phyloP scores from a whole-genome alignment of 1,140 invertebrate species.

The Drosophila simulans region DNA sequence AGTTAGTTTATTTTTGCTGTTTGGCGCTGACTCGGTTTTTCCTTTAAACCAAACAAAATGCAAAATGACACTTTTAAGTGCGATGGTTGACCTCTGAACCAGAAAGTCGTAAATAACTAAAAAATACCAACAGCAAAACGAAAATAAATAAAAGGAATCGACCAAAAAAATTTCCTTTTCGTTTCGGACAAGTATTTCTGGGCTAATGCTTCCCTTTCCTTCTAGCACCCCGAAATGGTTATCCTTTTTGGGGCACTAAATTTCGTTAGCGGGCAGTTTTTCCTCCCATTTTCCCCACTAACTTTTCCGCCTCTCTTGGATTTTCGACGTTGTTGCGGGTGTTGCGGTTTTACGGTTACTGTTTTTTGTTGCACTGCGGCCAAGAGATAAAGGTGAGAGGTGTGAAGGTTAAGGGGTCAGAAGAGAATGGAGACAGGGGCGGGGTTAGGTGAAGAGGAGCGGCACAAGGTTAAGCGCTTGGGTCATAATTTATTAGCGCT shows the following conservation, averaged over 20 bases:
- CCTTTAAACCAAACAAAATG: constrained; percentile 55
- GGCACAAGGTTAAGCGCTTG: constrained; percentile 70
- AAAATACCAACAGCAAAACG: constrained; percentile 17
- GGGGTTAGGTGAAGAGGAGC: constrained; percentile 26
- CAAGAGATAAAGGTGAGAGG: constrained; percentile 45
- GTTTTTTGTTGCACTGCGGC: constrained; percentile 37
- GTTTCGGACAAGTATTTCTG: constrained; percentile 66
- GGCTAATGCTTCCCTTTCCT: constrained; percentile 58
- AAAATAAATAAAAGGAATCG: background rate
- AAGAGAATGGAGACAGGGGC: background rate
- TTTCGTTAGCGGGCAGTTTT: constrained; percentile 77
- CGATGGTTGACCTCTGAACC: constrained; percentile 79
- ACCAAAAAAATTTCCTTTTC: constrained; percentile 65
- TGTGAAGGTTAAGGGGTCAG: constrained; percentile 14
- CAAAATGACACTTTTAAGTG: constrained; percentile 82
- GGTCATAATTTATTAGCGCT: constrained; percentile 80
- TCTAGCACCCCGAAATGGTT: constrained; percentile 37
- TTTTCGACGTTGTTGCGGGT: constrained; percentile 68
- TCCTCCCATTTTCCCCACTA: constrained; percentile 6
- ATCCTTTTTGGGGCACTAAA: constrained; percentile 73
- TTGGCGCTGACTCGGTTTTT: constrained; percentile 4
- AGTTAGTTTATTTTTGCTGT: constrained; percentile 10
- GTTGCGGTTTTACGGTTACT: constrained; percentile 63
- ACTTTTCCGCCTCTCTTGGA: constrained; percentile 22
- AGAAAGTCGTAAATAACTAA: constrained; percentile 79